A percentile compares a stretch with the other conserved stretches of the same genome.
phyloP scores from a whole-genome alignment of 2,797 vertebrate genomes.

The Typhlichthys eigenmanni region DNA sequence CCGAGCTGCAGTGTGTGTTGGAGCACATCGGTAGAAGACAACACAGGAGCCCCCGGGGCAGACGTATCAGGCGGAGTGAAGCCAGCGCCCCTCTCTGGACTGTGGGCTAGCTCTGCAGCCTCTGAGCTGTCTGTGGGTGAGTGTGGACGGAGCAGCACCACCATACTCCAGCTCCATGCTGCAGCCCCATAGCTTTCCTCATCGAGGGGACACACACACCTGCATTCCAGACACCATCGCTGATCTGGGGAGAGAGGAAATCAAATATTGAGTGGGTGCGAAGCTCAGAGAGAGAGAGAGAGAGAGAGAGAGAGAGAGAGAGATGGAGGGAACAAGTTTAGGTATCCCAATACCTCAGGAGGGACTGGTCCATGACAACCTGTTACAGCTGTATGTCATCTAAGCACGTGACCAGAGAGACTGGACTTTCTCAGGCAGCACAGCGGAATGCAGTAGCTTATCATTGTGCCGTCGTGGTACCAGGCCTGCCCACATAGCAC shows the following conservation, averaged over 20 bases:
- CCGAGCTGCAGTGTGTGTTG: constrained; percentile 6
- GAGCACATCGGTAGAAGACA: constrained; percentile 34
- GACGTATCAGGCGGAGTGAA: constrained; percentile 55
- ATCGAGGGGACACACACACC: constrained; percentile 48
- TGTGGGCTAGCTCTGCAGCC: constrained; percentile 28
- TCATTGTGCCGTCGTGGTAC: constrained; percentile 44
- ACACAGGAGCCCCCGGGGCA: constrained; percentile 52
- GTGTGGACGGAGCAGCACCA: too few species aligned
- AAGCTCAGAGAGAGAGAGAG: constrained; percentile 6
- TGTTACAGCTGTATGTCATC: constrained; percentile 32
- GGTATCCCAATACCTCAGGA: constrained; percentile 51
- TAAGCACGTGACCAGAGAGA: constrained; percentile 48
- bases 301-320: constrained; percentile 36
- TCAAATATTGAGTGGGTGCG: too few species aligned
- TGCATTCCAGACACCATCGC: constrained; percentile 71
- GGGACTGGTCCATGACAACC: constrained; percentile 34
- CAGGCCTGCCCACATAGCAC: constrained; percentile 47
- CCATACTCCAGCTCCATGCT: constrained; percentile 8
- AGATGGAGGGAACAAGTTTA: constrained; percentile 44
- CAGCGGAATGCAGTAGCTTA: constrained; percentile 57
- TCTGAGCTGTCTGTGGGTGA: constrained; percentile 13
- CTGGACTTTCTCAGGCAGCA: constrained; percentile 37
- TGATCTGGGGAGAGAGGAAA: constrained; percentile 62
- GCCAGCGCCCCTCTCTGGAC: constrained; percentile 24
- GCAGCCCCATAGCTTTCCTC: constrained; percentile 44